phyloP scores from a whole-genome alignment of 2,797 vertebrate genomes.

The Salarias fasciatus region DNA sequence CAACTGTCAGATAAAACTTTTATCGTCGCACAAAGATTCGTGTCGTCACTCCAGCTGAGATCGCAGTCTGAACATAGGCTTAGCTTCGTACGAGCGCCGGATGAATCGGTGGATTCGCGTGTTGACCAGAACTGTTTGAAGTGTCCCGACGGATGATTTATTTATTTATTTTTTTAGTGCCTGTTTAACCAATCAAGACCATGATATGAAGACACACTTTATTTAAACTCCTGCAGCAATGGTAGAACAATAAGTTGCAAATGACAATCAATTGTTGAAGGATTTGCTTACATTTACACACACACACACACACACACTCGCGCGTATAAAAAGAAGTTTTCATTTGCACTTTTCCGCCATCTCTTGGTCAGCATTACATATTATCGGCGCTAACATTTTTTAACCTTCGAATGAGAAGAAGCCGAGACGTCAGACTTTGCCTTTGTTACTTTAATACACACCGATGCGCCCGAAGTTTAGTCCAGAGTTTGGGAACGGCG shows the following conservation, averaged over 20 bases:
- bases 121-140: conserved; percentile 24
- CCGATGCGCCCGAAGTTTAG: too few species aligned
- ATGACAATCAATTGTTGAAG: conserved; percentile 68
- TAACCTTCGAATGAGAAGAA: too few species aligned
- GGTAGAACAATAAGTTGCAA: conserved; percentile 46
- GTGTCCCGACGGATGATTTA: conserved; percentile 18
- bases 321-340: too few species aligned
- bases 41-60: background rate
- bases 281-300: conserved; percentile 1
- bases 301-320: too few species aligned
- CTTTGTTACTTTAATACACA: too few species aligned
- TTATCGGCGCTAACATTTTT: too few species aligned
- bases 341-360: too few species aligned
- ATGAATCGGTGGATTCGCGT: conserved; percentile 1
- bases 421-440: too few species aligned
- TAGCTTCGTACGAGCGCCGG: background rate
- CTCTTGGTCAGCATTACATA: too few species aligned
- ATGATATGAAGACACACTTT: background rate
- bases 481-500: too few species aligned
- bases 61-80: background rate
- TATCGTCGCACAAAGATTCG: too few species aligned
- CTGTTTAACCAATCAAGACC: background rate
- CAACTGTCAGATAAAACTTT: background rate
- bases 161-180: conserved; percentile 2
- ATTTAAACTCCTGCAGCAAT: conserved; percentile 39